A percentile compares a stretch with the other conserved stretches of the same genome.
These are phyloP conservation scores for Drosophila hamatofila DNA, from an alignment of 2,888 invertebrate species.

Conservation along the genomic window DNA sequence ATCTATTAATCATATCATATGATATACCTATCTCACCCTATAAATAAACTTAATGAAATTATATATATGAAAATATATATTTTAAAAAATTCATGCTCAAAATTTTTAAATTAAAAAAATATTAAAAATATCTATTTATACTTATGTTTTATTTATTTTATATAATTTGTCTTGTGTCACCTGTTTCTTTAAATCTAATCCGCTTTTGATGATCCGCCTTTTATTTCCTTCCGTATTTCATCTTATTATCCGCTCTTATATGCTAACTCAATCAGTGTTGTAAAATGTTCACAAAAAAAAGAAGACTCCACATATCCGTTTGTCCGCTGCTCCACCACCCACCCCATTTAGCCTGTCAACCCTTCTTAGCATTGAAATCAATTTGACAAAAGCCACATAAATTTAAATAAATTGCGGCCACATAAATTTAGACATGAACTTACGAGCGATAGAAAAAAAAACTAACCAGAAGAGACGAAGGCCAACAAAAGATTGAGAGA, in stretches of 20 bases:
- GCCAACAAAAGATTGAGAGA: conserved; percentile 14
- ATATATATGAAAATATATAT: no score
- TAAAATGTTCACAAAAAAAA: conserved; percentile 33
- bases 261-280: conserved; percentile 71
- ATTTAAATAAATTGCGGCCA: conserved; percentile 80
- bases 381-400: conserved; percentile 82
- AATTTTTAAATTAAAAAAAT: no score
- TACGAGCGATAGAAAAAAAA: conserved; percentile 1
- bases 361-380: conserved; percentile 80
- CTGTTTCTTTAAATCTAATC: conserved; percentile 9
- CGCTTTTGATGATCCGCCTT: no score
- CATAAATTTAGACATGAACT: conserved; percentile 78
- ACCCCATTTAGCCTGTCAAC: conserved; percentile 71
- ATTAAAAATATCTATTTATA: no score
- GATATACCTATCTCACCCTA: no score
- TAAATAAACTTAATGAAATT: no score
- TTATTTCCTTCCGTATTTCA: no score
- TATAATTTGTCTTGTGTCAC: background rate
- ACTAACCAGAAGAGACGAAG: background rate
- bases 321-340: background rate
- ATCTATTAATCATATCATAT: no score
- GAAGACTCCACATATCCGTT: conserved; percentile 15
- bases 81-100: no score
- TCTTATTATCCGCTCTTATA: no score
- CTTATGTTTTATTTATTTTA: no score